Base-by-base conservation (phyloP, 2,797 vertebrate genomes). In the Centroberyx gerrardi region DNA sequence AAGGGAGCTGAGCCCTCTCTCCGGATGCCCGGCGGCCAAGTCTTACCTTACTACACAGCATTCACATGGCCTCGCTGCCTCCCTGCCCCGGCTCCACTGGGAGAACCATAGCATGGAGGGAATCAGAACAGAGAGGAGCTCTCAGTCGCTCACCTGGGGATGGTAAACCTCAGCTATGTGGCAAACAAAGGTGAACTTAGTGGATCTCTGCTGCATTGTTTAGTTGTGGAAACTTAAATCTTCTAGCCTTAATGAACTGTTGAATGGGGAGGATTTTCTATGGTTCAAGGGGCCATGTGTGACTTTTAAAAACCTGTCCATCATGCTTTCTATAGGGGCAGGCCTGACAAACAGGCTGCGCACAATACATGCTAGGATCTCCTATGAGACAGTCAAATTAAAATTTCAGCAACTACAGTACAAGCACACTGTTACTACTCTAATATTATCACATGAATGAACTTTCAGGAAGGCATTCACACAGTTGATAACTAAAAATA, bases 171-270 rank as follows among this genome's bases (percentile, higher is more conserved):
- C 91, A 93, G 89, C 91, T 94, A 92, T 94, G 93, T 72, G 82
- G 83, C 84, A 87, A 82, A 94, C 92, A 94, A 94, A 94, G 88
- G 93, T 90, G 88, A 93, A 93, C 93, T 94, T 94, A 93, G 81
- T 83, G 87, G 90, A 88, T 92, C 80, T 92, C 85, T 90, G 81
- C 72, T 62, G 87, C 83, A 91, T 94, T 93, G 91, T 94, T 92
- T 75, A 69, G 84, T 87, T 83, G 81, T 85, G 92, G 91, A 93
- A 94, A 94, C 89, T 88, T 92, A 93, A 94, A 93, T 93, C 92
- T 92, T 91, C 86, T 8, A 87, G 76, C 85, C 87, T 87, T 93
- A 93, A 93, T 91, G 87, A 93, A 90, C 77, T 77, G 78, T 69
- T 93, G 90, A 93, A 94, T 93, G 82, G 90, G 68, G 62, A 88